Evolutionary conservation across 2,797 vertebrate species (phyloP).

Genomic region (Lepus townsendii): DNA sequence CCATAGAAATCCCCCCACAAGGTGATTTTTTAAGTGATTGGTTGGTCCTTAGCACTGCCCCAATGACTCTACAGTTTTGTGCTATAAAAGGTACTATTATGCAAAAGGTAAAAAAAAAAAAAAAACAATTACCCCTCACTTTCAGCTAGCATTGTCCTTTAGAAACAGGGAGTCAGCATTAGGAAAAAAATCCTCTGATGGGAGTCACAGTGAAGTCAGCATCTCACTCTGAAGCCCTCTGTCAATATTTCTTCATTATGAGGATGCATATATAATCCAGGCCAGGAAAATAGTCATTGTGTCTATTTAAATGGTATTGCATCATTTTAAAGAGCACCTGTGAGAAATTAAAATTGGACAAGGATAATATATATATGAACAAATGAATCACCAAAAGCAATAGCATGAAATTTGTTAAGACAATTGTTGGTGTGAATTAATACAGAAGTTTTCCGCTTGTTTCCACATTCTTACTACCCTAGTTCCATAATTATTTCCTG

Average conservation of each 20-base stretch:
- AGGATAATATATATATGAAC: neutral
- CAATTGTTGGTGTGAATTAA: slow-evolving; percentile 43
- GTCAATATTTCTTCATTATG: neutral
- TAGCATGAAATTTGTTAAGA: slow-evolving; percentile 34
- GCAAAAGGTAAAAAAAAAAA: too few species aligned
- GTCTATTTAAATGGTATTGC: neutral
- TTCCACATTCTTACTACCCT: neutral
- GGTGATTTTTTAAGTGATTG: too few species aligned
- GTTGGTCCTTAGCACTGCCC: too few species aligned
- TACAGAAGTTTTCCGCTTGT: neutral
- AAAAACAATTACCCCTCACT: slow-evolving; percentile 20
- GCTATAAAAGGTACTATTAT: too few species aligned
- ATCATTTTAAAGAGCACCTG: neutral
- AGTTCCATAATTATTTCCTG: slow-evolving; percentile 34
- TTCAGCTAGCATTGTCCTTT: neutral
- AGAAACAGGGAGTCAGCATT: slow-evolving; percentile 48
- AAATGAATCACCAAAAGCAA: neutral
- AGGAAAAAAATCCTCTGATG: neutral
- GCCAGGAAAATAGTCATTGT: neutral
- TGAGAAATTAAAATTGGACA: slow-evolving; percentile 7
- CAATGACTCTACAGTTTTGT: too few species aligned
- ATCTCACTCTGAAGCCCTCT: neutral
- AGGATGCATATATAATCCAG: neutral
- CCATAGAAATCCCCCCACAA: too few species aligned
- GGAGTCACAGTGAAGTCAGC: neutral